Evolutionary conservation across 2,113 vertebrate species (phyloP).

Genomic region (Papio anubis): DNA sequence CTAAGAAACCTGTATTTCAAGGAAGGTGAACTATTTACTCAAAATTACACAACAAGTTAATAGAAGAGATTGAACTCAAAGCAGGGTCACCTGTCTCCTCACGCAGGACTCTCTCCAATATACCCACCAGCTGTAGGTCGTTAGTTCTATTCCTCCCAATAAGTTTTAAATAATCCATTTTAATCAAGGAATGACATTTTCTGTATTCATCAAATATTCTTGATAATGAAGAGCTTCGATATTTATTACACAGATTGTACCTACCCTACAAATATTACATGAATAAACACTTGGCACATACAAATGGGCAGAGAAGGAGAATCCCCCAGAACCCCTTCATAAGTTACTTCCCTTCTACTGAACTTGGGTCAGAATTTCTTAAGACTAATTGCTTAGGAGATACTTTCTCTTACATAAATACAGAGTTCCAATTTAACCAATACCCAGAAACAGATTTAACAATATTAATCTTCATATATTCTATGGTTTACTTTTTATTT

Average conservation of each 20-base stretch:
- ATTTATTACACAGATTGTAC: neutral
- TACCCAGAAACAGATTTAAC: neutral
- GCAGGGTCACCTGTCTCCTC: neutral
- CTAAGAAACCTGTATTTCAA: slow-evolving; percentile 9
- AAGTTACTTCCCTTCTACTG: neutral
- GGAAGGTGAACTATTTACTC: neutral
- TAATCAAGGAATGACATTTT: slow-evolving; percentile 18
- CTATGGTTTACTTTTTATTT: slow-evolving; percentile 27
- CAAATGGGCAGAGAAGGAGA: neutral
- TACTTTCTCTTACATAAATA: slow-evolving; percentile 1
- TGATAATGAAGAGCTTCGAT: neutral
- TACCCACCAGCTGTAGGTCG: neutral
- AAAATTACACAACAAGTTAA: slow-evolving; percentile 21
- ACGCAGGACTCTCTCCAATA: neutral
- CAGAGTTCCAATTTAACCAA: neutral
- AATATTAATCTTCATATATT: neutral
- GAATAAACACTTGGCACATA: neutral
- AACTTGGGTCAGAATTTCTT: slow-evolving; percentile 33
- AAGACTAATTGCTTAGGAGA: neutral
- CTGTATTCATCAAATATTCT: slow-evolving; percentile 10
- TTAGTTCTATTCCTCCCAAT: neutral
- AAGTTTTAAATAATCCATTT: slow-evolving; percentile 35
- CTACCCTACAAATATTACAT: neutral
- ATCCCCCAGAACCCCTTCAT: neutral
- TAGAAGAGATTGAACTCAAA: slow-evolving; percentile 43